Evolutionary conservation across 2,888 invertebrate genomes (phyloP).

Genomic region (Philonicus albiceps): DNA sequence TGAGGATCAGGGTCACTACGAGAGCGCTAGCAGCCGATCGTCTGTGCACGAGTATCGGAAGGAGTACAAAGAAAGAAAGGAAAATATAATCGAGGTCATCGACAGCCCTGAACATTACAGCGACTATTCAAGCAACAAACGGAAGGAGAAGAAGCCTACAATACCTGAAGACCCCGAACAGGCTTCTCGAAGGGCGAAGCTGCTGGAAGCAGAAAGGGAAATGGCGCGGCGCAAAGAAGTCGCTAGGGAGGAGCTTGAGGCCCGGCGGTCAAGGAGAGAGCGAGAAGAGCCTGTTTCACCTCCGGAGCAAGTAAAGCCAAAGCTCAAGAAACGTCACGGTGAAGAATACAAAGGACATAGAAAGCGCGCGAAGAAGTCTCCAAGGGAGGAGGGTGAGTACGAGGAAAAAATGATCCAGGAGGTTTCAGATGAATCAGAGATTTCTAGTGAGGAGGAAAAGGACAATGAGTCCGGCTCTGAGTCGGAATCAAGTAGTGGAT

Average conservation of each 20-base stretch:
- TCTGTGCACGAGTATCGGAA: slow-evolving; percentile 52
- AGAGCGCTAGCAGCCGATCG: slow-evolving; percentile 35
- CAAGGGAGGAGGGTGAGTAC: slow-evolving; percentile 55
- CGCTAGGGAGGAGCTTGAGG: slow-evolving; percentile 76
- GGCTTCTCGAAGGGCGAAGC: slow-evolving; percentile 71
- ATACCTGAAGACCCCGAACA: slow-evolving; percentile 64
- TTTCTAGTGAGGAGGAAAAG: slow-evolving; percentile 56
- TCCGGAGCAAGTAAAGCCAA: background rate
- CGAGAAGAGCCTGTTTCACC: slow-evolving; percentile 53
- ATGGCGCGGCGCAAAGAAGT: slow-evolving; percentile 81
- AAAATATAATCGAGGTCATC: slow-evolving; percentile 63
- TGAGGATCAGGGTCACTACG: slow-evolving; percentile 53
- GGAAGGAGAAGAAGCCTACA: slow-evolving; percentile 55
- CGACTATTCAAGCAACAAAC: slow-evolving; percentile 57
- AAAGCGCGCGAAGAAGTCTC: background rate
- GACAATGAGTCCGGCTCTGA: slow-evolving; percentile 68
- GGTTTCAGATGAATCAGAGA: slow-evolving; percentile 60
- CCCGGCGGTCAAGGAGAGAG: slow-evolving; percentile 71
- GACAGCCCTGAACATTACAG: slow-evolving; percentile 64
- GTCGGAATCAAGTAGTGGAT: slow-evolving; percentile 64
- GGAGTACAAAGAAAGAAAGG: slow-evolving; percentile 48
- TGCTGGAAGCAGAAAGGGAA: slow-evolving; percentile 77
- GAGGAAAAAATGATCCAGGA: slow-evolving; percentile 40
- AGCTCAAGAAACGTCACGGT: slow-evolving; percentile 4
- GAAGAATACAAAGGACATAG: background rate